Base-by-base conservation (phyloP, 2,113 vertebrate species). In the Rhagologus leucostigma region DNA sequence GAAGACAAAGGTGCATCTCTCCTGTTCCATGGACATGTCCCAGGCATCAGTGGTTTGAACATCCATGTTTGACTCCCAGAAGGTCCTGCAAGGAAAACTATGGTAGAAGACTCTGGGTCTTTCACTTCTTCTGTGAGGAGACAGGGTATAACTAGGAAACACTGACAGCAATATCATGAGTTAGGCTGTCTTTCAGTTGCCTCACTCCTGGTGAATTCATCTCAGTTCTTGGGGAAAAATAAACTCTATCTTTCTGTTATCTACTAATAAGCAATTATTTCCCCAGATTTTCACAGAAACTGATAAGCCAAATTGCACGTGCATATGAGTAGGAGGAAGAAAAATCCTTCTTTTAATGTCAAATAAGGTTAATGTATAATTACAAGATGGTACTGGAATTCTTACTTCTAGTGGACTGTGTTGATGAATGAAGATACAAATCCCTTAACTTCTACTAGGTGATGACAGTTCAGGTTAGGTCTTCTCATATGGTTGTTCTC, bases 1-100 rank as follows among this genome's bases (percentile, higher is more conserved):
- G 33, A 19, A 81, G 15, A 33, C 13, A 30, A 71, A 64, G 2
- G 15, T 71, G 7, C 9, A n/a, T 23, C 13, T 78, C 1, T 1
- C 2, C 6, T 37, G 2, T 21, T 6, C 3, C 6, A n/a, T 8
- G 11, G 49, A 8, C 2, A 1, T 1, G 1, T 2, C 19, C 9
- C 1, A 1, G 21, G 23, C 8, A 16, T 3, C 32, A 52, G 5
- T 4, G 11, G 1, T 9, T 76, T 75, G 26, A 17, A 56, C 12
- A 42, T 4, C 4, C 13, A 2, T 35, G 4, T 53, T 76, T 84
- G 2, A 23, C 57, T 80, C 30, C 33, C 9, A 49, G 37, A 77
- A 57, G 13, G 30, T 7, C 6, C 21, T 56, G 13, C 29, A 42
- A 33, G 19, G 7, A 67, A 88, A 71, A 32, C 3, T 33, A 13